Base-by-base conservation (phyloP, 2,113 vertebrate genomes). In the Oncorhynchus nerka region DNA sequence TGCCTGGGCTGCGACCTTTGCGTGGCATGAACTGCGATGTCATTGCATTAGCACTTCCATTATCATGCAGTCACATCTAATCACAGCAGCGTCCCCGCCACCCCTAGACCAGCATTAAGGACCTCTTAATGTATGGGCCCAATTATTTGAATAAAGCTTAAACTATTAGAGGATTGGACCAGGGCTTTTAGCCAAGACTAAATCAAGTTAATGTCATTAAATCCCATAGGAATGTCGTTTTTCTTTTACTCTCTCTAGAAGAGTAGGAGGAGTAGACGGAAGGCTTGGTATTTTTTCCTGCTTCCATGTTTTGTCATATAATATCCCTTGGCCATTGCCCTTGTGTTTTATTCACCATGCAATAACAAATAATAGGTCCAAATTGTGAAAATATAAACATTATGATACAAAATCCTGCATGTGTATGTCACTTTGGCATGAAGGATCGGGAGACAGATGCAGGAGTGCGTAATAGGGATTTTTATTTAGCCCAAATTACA, bases 61-160 rank as follows among this genome's bases (percentile, higher is more conserved):
- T 92, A 92, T 90, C 86, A 89, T 89, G 90, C 86, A 90, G 88
- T 91, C 89, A 86, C 86, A 91, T 92, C 88, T 90, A 90, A 92
- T 92, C 86, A 91, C 79, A 83, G 78, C 86, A 79, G 85, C 68
- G 83, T 84, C 80, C 73, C 45, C 20, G 61, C 83, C 71, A 68
- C 84, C 79, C 69, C 73, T 30, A 22, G 80, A 73, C 49, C 76
- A 68, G 86, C 57, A 19, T 71, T 87, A 85, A 88, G 82, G 88
- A 82, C 81, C 75, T 75, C 64, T 81, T 86, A 84, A 89, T 88
- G 83, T 81, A 87, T 82, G 85, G 79, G 75, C 68, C 57, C 67
- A 45, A 78, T 86, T 64, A 86, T 90, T 84, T 84, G 74, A 84
- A 81, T 81, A 80, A 67, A 74, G 74, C 78, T 78, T 59, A 62